Evolutionary conservation across 2,797 vertebrate species (phyloP).

Genomic region (Phataginus tetradactyla): DNA sequence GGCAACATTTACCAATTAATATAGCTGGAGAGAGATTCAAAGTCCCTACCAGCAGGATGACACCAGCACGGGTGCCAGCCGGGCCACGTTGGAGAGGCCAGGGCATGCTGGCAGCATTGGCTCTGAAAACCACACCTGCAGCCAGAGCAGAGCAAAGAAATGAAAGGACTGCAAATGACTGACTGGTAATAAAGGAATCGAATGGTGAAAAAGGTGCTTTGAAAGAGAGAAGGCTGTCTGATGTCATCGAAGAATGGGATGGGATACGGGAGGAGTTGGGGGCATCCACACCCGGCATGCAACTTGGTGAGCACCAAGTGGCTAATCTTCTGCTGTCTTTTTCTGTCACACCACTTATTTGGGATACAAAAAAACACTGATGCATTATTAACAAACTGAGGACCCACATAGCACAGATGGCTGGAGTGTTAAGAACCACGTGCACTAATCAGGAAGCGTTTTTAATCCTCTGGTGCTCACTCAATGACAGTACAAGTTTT

Average conservation of each 20-base stretch:
- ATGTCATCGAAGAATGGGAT: neutral
- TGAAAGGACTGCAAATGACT: neutral
- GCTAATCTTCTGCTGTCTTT: neutral
- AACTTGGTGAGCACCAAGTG: neutral
- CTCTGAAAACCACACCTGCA: neutral
- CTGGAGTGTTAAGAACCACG: neutral
- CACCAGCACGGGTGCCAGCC: accelerated
- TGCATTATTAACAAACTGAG: neutral
- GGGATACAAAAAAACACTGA: neutral
- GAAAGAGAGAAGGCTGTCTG: neutral
- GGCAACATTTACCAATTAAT: neutral
- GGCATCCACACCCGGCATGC: neutral
- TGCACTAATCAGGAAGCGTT: neutral
- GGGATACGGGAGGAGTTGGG: too few relatives aligned
- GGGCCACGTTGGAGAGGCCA: too few relatives aligned
- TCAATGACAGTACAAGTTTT: neutral
- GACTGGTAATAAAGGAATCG: neutral
- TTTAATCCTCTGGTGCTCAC: neutral
- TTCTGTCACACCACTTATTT: neutral
- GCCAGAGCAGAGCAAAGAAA: neutral
- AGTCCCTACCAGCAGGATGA: neutral
- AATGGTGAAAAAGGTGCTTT: neutral
- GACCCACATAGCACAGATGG: neutral
- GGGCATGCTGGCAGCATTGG: too few relatives aligned
- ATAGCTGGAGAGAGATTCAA: neutral